phyloP scores from a whole-genome alignment of 2,888 invertebrate species.

The Salpingus planirostris region DNA sequence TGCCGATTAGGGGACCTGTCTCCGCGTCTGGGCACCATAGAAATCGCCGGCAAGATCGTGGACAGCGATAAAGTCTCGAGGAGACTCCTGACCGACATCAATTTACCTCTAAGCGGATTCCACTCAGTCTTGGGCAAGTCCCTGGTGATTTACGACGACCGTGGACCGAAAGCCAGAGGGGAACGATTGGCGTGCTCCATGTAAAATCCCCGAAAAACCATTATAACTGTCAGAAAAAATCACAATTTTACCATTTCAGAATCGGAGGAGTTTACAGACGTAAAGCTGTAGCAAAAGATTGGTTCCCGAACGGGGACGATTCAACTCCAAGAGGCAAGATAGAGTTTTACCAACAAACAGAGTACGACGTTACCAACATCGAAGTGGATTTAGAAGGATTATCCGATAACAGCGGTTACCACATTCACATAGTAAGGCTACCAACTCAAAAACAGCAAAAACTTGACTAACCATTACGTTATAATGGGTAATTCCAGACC shows the following conservation, averaged over 20 bases:
- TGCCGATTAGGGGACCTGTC: conserved; percentile 74
- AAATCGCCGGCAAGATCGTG: conserved; percentile 65
- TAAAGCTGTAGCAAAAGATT: conserved; percentile 78
- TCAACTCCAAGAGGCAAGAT: conserved; percentile 61
- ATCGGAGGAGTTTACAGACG: conserved; percentile 65
- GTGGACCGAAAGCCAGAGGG: conserved; percentile 79
- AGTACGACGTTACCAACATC: conserved; percentile 73
- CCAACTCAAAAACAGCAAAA: too few relatives aligned
- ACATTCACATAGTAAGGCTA: conserved; percentile 72
- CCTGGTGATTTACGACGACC: conserved; percentile 78
- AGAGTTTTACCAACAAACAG: conserved; percentile 77
- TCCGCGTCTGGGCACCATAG: conserved; percentile 57
- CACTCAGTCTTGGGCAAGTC: conserved; percentile 71
- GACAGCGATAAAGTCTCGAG: conserved; percentile 59
- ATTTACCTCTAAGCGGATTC: conserved; percentile 67
- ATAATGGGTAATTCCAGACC: conserved; percentile 45
- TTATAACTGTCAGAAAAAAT: conserved; percentile 1
- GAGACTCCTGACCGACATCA: conserved; percentile 68
- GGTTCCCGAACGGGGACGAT: conserved; percentile 74
- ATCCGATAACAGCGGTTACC: conserved; percentile 60
- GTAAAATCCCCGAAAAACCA: conserved; percentile 43
- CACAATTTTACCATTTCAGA: conserved; percentile 49
- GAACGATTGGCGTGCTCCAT: conserved; percentile 81
- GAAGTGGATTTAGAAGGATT: conserved; percentile 69
- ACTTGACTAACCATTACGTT: not conserved